phyloP scores from a whole-genome alignment of 2,888 invertebrate genomes.

The Acleris sparsana region DNA sequence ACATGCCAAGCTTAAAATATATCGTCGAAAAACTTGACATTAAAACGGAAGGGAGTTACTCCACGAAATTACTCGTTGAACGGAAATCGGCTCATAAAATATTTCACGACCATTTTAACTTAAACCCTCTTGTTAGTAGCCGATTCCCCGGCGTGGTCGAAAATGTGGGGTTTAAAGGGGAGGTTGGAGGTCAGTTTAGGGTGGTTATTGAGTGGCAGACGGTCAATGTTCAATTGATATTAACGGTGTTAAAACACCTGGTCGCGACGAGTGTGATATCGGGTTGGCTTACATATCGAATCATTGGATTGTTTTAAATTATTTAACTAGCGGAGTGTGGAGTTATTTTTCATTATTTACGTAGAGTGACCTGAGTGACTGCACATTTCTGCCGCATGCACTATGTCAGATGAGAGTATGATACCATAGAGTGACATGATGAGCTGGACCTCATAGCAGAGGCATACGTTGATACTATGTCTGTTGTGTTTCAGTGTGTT shows the following conservation, averaged over 20 bases:
- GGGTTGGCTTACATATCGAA: slow-evolving; percentile 56
- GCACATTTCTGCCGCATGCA: too few species aligned
- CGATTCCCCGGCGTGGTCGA: neutral
- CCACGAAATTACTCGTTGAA: slow-evolving; percentile 68
- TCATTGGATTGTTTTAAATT: neutral
- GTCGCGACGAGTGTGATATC: slow-evolving; percentile 58
- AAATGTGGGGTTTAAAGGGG: slow-evolving; percentile 36
- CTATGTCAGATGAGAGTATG: too few species aligned
- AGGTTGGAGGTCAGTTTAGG: slow-evolving; percentile 50
- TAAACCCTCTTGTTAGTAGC: slow-evolving; percentile 45
- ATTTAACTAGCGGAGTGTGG: too few species aligned
- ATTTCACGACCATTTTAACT: slow-evolving; percentile 57
- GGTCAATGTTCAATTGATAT: slow-evolving; percentile 81
- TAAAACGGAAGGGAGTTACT: slow-evolving; percentile 51
- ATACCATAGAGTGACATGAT: too few species aligned
- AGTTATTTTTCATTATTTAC: too few species aligned
- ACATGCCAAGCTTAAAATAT: slow-evolving; percentile 29
- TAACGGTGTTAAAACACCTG: slow-evolving; percentile 78
- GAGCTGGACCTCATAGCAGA: too few species aligned
- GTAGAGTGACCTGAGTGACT: too few species aligned
- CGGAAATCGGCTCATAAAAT: slow-evolving; percentile 75
- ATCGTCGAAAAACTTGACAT: slow-evolving; percentile 29
- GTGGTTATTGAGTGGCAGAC: slow-evolving; percentile 59
- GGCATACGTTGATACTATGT: too few species aligned
- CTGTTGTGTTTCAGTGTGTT: too few species aligned